Percentiles rank a stretch among this genome's conserved stretches.
Evolutionary conservation across 2,888 invertebrate species (phyloP).

Genomic region (Metalampra italica): DNA sequence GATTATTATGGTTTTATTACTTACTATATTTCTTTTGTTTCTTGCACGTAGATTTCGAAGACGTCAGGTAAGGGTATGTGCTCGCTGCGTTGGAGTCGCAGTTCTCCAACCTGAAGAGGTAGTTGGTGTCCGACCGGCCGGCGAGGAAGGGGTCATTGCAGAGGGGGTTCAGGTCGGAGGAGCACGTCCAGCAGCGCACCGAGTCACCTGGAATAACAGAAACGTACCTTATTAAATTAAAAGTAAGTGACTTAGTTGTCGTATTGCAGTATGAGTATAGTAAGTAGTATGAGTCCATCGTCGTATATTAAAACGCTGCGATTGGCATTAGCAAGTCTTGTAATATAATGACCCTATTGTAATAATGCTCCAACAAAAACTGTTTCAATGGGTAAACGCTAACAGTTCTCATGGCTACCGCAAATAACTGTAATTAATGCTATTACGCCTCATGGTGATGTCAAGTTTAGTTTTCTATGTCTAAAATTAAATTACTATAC

Average conservation of each 20-base stretch:
- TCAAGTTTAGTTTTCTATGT: too few species aligned
- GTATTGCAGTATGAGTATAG: too few species aligned
- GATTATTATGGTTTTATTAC: slow-evolving; percentile 27
- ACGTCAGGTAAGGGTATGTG: slow-evolving; percentile 64
- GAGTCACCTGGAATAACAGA: slow-evolving; percentile 76
- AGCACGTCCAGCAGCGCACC: slow-evolving; percentile 87
- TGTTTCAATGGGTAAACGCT: neutral
- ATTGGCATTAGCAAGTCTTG: too few species aligned
- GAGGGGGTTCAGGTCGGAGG: slow-evolving; percentile 83
- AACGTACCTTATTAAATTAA: slow-evolving; percentile 10
- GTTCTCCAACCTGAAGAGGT: slow-evolving; percentile 66
- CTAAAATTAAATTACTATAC: too few species aligned
- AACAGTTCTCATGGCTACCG: slow-evolving; percentile 4
- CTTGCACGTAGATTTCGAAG: slow-evolving; percentile 83
- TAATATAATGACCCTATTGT: too few species aligned
- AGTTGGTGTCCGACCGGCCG: slow-evolving; percentile 65
- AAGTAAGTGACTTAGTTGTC: neutral
- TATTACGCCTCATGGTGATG: neutral
- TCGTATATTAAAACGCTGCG: too few species aligned
- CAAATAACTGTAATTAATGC: slow-evolving; percentile 5
- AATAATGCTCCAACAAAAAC: neutral
- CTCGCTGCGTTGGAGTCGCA: slow-evolving; percentile 69
- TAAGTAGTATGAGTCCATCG: too few species aligned
- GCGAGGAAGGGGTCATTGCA: slow-evolving; percentile 87
- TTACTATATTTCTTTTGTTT: slow-evolving; percentile 87